Base-by-base conservation (phyloP, 2,797 vertebrate species). In the Rhadinocentrus ornatus region DNA sequence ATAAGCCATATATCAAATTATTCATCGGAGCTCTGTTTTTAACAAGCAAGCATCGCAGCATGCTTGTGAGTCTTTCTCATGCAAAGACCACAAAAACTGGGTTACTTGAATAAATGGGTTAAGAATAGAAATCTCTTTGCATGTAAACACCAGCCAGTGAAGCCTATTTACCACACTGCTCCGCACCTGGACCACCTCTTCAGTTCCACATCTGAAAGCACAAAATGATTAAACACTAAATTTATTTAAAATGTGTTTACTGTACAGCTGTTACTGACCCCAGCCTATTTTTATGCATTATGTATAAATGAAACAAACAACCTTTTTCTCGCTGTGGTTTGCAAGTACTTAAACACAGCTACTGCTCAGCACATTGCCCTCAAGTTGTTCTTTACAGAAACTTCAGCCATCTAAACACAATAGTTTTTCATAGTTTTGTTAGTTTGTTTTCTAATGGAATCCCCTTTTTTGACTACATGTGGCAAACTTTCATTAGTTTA, bases 181-280 rank as follows among this genome's bases (percentile, higher is more conserved):
- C 29, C 75, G 85, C 89, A 90, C 81, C 82, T 89, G 83, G 81
- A 86, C 84, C 85, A 88, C 84, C 84, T 77, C 81, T 41, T 86
- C 67, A 62, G 69, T 46, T 61, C 69, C 11, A 48, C 72, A 79
- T 80, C 82, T 72, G 72, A 74, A 61, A 62, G 44, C 71, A 77
- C 58, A 75, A 74, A 72, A 81, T 89, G 78, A 88, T 91, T 84
- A 85, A 89, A 86, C 67, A 79, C 75, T 4, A 62, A 80, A 75
- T 80, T 88, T 89, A 85, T 82, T 81, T 62, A 59, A 82, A 81
- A 78, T 70, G 0, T 80, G 83, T 89, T 85, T 73, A 77, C 61
- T 22, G 52, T 79, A 73, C 83, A 86, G 77, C 73, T 82, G 75
- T 61, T 74, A 60, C 53, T 62, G 72, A 48, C 58, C 46, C 2